Base-by-base conservation (phyloP, 2,797 vertebrate genomes). In the Helarctos malayanus region DNA sequence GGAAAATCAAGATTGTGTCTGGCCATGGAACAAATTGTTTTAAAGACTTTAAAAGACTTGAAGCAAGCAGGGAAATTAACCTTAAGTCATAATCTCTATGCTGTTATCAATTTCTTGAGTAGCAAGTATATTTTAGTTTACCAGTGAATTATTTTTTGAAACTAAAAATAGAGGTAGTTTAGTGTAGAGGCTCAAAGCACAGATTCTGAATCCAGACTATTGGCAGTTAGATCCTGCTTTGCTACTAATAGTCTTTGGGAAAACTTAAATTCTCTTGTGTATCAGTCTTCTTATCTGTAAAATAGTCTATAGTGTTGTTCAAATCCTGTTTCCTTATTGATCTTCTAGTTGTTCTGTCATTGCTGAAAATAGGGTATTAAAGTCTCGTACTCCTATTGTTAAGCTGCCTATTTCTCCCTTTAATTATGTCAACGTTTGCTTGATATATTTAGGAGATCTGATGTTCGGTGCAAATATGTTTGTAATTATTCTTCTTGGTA, bases 1-100 rank as follows among this genome's bases (percentile, higher is more conserved):
- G 47, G n/a, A 79, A 84, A 92, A 47, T 85, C 49, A 92, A 92
- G n/a, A 41, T 85, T 27, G 35, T 52, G 29, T 94, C 41, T 94
- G 32, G 29, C 7, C 25, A 52, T n/a, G 19, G n/a, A 68, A 89
- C 12, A 80, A 47, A 78, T 56, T 75, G n/a, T 68, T 90, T 52
- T 32, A 45, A 87, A 35, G n/a, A 73, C 59, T 12, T 19, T 19
- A 73, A 80, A 8, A 68, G 49, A 45, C 35, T 13, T 12, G 68
- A 94, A 47, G 38, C 27, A 91, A 87, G 69, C 10, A 87, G 52
- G 57, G 63, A 54, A 73, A n/a, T 71, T 32, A 84, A 79, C 12
- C 13, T 23, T 90, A 41, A 35, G 14, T 71, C 83, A 78, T 88
- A 76, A 71, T 56, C 54, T 68, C 59, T 69, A 23, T 59, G 69